Conservation (phyloP, 2,888 invertebrate genomes). For the Cryptocheilus praepositus region DNA sequence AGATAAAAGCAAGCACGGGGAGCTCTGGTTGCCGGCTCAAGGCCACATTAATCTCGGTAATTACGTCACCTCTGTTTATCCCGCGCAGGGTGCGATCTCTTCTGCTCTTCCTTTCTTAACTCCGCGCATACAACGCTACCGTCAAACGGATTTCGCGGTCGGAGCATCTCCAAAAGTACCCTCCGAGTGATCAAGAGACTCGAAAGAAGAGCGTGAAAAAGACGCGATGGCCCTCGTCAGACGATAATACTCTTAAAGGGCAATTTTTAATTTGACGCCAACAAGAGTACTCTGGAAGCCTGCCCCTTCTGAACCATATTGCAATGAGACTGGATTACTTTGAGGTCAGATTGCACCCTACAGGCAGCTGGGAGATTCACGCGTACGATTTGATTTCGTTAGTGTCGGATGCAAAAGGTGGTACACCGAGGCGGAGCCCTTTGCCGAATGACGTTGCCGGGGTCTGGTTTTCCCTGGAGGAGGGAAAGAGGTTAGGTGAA, state of each 20-base stretch:
- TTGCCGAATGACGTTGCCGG: conserved; percentile 48
- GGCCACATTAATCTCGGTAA: conserved; percentile 70
- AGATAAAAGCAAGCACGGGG: conserved; percentile 53
- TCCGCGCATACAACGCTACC: background rate
- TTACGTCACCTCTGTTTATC: conserved; percentile 69
- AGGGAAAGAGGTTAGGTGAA: conserved; percentile 57
- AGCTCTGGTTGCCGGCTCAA: conserved; percentile 57
- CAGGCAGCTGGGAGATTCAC: conserved; percentile 11
- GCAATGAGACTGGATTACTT: background rate
- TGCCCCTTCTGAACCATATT: background rate
- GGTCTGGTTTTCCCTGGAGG: conserved; percentile 52
- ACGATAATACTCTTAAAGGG: too few relatives aligned
- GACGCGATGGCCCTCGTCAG: too few relatives aligned
- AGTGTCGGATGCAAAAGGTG: conserved; percentile 39
- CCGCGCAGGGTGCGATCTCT: conserved; percentile 39
- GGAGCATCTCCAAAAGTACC: conserved; percentile 32
- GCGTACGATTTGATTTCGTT: conserved; percentile 54
- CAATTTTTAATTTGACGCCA: too few relatives aligned
- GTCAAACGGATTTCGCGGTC: conserved; percentile 34
- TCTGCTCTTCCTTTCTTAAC: background rate
- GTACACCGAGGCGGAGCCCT: conserved; percentile 44
- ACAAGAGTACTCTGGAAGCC: background rate
- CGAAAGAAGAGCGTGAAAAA: too few relatives aligned
- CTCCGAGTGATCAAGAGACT: conserved; percentile 19
- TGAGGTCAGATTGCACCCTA: background rate